Percentiles rank a stretch among this genome's conserved stretches.
These are phyloP conservation scores for Myotis vivesi DNA, from an alignment of 2,797 vertebrate species.

Conservation along the genomic window DNA sequence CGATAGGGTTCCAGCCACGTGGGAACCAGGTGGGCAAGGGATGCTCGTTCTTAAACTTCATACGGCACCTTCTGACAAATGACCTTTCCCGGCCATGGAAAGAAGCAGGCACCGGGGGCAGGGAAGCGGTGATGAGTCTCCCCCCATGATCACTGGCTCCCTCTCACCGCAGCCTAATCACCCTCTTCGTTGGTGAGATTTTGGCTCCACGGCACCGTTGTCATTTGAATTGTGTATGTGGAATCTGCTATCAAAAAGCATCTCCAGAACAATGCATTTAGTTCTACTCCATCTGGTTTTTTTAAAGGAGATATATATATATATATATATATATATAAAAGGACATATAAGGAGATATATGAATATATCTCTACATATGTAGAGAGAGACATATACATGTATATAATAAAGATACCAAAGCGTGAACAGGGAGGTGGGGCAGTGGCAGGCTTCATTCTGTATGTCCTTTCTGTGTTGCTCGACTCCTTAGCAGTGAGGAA, in stretches of 20 bases:
- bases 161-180: background rate
- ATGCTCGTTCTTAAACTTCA: conserved; percentile 44
- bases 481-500: background rate
- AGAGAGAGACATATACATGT: background rate
- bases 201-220: background rate
- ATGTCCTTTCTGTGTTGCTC: background rate
- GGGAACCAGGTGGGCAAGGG: conserved; percentile 63
- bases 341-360: background rate
- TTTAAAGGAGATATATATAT: background rate
- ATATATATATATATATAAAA: background rate
- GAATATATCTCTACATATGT: background rate
- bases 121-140: conserved; percentile 58
- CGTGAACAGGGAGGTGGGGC: background rate
- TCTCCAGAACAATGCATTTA: conserved; percentile 25
- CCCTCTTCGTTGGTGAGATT: background rate
- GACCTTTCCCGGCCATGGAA: conserved; percentile 36
- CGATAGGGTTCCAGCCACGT: background rate
- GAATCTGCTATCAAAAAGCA: background rate
- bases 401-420: background rate
- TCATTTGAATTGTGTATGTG: conserved; percentile 43
- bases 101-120: background rate
- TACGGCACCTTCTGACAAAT: conserved; percentile 55
- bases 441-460: accelerated
- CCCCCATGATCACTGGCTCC: background rate
- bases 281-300: background rate